phyloP scores from a whole-genome alignment of 1,140 invertebrate genomes.

The Neodiprion lecontei region DNA sequence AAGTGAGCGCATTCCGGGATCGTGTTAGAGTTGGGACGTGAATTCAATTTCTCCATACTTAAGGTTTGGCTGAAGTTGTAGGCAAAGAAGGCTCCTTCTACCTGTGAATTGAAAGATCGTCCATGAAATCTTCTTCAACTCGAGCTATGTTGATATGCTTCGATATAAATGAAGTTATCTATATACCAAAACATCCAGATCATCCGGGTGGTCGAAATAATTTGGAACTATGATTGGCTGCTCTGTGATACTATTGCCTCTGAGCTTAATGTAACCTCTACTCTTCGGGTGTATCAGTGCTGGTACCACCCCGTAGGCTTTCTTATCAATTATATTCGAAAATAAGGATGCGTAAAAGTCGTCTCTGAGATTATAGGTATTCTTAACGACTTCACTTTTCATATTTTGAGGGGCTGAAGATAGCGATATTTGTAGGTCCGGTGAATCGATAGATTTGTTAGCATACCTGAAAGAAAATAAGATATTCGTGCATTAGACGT shows the following conservation, averaged over 20 bases:
- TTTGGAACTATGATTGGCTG: constrained; percentile 80
- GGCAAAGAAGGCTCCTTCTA: constrained; percentile 79
- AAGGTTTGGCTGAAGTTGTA: constrained; percentile 72
- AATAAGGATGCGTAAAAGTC: constrained; percentile 68
- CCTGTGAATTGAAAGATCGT: constrained; percentile 13
- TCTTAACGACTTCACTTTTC: constrained; percentile 73
- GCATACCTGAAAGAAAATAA: constrained; percentile 73
- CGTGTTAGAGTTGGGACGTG: constrained; percentile 66
- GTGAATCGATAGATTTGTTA: constrained; percentile 65
- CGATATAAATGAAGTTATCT: constrained; percentile 30
- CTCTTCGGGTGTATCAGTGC: constrained; percentile 79
- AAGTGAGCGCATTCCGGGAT: constrained; percentile 73
- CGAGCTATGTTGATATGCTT: constrained; percentile 1
- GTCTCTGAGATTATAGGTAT: constrained; percentile 69
- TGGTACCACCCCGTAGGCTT: constrained; percentile 71
- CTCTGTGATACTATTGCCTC: constrained; percentile 72
- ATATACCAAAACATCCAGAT: constrained; percentile 70
- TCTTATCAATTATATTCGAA: constrained; percentile 51
- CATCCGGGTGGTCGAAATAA: constrained; percentile 75
- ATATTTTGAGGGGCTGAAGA: constrained; percentile 74
- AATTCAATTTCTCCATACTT: constrained; percentile 70
- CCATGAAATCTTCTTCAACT: too few species aligned
- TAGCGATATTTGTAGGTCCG: constrained; percentile 82
- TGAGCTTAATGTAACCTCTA: constrained; percentile 71
- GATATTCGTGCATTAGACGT: constrained; percentile 50